Evolutionary conservation across 2,797 vertebrate species (phyloP).

Genomic region (Hephaestus fuliginosus): DNA sequence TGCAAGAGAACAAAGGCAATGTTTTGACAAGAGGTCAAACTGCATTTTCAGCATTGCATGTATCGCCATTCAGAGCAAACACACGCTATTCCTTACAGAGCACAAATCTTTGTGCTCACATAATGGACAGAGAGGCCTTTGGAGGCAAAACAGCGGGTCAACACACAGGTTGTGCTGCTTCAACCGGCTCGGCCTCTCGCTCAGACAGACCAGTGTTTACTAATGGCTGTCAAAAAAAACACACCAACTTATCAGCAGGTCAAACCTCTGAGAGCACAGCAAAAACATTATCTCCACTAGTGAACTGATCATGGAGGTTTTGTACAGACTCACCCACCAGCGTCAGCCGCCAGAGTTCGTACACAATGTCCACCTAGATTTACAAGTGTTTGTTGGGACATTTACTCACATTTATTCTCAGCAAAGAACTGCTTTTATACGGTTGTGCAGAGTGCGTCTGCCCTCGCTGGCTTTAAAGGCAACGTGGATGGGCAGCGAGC

Average conservation of each 20-base stretch:
- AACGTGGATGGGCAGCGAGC: constrained; percentile 37
- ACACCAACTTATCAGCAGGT: constrained; percentile 60
- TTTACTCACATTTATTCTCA: constrained; percentile 27
- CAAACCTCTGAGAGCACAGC: constrained; percentile 37
- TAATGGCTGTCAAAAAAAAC: constrained; percentile 39
- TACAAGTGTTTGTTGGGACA: constrained; percentile 1
- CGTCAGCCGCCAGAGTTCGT: background rate
- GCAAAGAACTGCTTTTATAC: constrained; percentile 4
- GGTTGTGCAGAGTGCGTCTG: constrained; percentile 4
- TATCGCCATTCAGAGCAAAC: constrained; percentile 60
- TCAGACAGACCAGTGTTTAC: constrained; percentile 58
- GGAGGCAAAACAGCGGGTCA: constrained; percentile 57
- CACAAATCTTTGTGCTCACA: constrained; percentile 80
- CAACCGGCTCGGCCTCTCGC: constrained; percentile 62
- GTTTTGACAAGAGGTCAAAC: constrained; percentile 59
- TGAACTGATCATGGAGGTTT: constrained; percentile 32
- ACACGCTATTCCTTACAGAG: constrained; percentile 57
- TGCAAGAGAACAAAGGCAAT: constrained; percentile 57
- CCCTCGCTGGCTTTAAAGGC: constrained; percentile 13
- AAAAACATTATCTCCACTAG: constrained; percentile 53
- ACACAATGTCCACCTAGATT: constrained; percentile 13
- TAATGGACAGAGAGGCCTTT: constrained; percentile 72
- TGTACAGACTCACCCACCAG: constrained; percentile 27
- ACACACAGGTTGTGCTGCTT: constrained; percentile 68
- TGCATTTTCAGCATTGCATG: constrained; percentile 73